Evolutionary conservation across 2,888 invertebrate species (phyloP).

Genomic region (Cephus spinipes): DNA sequence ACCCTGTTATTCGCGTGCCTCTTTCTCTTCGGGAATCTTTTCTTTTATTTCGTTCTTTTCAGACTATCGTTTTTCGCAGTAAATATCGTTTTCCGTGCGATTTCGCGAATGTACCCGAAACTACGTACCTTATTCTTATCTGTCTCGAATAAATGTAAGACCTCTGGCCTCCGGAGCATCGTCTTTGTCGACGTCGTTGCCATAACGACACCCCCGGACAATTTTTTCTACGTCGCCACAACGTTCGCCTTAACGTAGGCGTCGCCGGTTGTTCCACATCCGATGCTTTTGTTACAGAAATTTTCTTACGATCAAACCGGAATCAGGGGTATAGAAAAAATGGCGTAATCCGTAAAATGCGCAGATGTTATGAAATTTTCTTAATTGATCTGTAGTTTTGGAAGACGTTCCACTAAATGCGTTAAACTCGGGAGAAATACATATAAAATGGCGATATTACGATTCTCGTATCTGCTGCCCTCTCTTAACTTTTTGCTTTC

Average conservation of each 20-base stretch:
- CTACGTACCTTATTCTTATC: neutral
- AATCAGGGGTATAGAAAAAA: neutral
- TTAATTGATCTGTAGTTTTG: neutral
- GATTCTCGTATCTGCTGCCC: neutral
- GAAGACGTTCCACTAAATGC: neutral
- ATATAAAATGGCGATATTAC: neutral
- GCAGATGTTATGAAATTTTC: neutral
- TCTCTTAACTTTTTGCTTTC: neutral
- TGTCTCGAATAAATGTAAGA: neutral
- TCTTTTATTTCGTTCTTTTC: neutral
- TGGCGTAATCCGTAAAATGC: neutral
- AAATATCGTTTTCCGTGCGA: neutral
- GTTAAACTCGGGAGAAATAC: neutral
- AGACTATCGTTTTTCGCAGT: neutral
- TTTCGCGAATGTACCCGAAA: neutral
- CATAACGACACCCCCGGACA: neutral
- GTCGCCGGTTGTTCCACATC: neutral
- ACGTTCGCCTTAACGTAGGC: neutral
- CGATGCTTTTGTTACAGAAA: neutral
- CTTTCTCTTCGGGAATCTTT: neutral
- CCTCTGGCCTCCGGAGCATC: neutral
- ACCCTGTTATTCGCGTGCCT: neutral
- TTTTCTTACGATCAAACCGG: neutral
- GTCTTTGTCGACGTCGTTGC: neutral
- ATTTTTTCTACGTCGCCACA: neutral